Evolutionary conservation across 1,140 invertebrate species (phyloP), one percentile per base, ranked within the genome.

Genomic region (Cardiocondyla obscurior): DNA sequence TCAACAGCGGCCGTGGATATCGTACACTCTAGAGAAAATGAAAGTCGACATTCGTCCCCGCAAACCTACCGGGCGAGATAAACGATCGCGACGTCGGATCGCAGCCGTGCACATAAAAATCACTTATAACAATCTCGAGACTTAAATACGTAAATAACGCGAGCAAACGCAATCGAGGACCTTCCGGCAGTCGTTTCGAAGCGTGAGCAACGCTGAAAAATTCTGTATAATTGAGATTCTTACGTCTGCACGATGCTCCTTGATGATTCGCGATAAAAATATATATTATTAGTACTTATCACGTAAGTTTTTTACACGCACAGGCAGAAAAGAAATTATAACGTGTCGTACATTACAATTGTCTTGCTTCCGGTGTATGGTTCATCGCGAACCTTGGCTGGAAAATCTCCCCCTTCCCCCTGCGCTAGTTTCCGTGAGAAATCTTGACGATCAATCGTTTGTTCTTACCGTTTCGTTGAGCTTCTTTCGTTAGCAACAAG

Each of bases 401-500:
- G 36, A 72, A 22, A 74, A 76, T 81, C 85, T 85, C 55, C 62
- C 74, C 49, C 60, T 62, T 81, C 85, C 82, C 55, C 62, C 74
- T 44, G 67, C 69, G 77, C 53, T 60, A 57, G 58, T 70, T 39
- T 67, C 85, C 49, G 57, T 67, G 55, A 85, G 84, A 85, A 77
- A 86, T 86, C 79, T 85, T 76, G 85, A 86, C 82, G 83, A 51
- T 12, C 39, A 39, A 36, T n/a, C 70, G 79, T 86, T 86, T 86
- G 85, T 86, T 86, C 64, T 83, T 70, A 55, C 44, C 85, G 70
- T 79, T 55, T 57, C 49, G 39, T 57, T 30, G 30, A 25, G 19
- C 60, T 16, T 64, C 53, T 86, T 86, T 83, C 82, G 85, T 86
- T 85, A 86, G 85, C 85, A 86, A 86, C 85, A 86, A 86, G 85